Conservation (phyloP, 2,888 invertebrate species). For the Paralinhomoeus sp. region DNA sequence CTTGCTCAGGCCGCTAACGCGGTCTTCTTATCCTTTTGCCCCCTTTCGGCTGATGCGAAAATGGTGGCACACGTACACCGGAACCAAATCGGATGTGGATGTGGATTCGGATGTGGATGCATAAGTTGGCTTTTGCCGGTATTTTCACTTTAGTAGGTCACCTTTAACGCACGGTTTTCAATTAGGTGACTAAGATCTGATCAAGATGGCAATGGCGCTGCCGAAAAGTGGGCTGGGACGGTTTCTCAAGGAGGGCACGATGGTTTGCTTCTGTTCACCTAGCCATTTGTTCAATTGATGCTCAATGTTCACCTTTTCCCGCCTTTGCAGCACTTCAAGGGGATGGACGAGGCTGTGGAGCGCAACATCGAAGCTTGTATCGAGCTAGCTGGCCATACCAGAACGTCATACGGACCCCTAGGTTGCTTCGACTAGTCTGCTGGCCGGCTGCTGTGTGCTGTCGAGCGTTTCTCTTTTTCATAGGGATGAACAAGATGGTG, state of each 20-base stretch:
- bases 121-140: too few species aligned
- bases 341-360: conserved; percentile 82
- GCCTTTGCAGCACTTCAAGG: conserved; percentile 45
- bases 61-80: too few species aligned
- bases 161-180: too few species aligned
- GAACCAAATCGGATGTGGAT: too few species aligned
- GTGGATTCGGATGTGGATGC: too few species aligned
- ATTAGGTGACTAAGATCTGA: too few species aligned
- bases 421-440: conserved; percentile 40
- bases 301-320: neutral
- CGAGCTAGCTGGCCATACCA: conserved; percentile 72
- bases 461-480: too few species aligned
- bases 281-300: neutral
- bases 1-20: too few species aligned
- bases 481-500: conserved; percentile 74
- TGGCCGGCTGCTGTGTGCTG: neutral
- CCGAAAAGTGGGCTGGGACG: conserved; percentile 22
- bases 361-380: conserved; percentile 87
- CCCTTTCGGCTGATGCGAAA: too few species aligned
- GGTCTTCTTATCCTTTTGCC: too few species aligned
- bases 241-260: conserved; percentile 24
- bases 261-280: conserved; percentile 7
- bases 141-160: too few species aligned
- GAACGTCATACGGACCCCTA: conserved; percentile 88
- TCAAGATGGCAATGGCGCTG: conserved; percentile 17